Percentiles rank a stretch among this genome's conserved stretches.
Evolutionary conservation across 2,113 vertebrate genomes (phyloP).

Genomic region (Chaetops frenatus): DNA sequence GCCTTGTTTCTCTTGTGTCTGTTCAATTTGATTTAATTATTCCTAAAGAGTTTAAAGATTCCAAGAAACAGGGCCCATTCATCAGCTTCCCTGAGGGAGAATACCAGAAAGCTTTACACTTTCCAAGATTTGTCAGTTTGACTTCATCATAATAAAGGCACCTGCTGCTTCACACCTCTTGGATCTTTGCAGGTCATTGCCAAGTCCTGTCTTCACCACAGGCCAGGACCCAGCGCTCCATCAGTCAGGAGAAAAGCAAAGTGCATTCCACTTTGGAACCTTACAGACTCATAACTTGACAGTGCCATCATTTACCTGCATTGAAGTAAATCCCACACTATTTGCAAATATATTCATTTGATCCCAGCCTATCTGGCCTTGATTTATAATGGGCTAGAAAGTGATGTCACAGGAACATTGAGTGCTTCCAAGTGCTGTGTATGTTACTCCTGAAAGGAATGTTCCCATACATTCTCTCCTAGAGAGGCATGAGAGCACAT

Average conservation of each 20-base stretch:
- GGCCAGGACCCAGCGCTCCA: background rate
- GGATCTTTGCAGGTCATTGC: background rate
- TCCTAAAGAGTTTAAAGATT: background rate
- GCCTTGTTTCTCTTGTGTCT: background rate
- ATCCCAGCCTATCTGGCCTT: background rate
- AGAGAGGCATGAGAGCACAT: background rate
- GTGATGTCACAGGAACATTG: fast-evolving
- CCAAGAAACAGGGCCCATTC: background rate
- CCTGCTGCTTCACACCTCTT: background rate
- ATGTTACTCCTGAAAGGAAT: background rate
- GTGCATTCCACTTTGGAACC: background rate
- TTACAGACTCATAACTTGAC: background rate
- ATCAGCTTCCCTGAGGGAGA: background rate
- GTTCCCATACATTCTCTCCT: background rate
- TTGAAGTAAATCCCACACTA: background rate
- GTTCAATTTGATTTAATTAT: background rate
- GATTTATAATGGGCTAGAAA: background rate
- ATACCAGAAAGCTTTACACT: background rate
- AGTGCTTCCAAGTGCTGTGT: background rate
- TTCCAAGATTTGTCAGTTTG: background rate
- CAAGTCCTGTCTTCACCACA: background rate
- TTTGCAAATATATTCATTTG: background rate
- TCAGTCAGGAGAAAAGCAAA: background rate
- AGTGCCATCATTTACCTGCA: background rate
- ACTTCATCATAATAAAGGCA: background rate